Base-by-base conservation (phyloP, 1,140 invertebrate species). In the Trichoplusia ni region DNA sequence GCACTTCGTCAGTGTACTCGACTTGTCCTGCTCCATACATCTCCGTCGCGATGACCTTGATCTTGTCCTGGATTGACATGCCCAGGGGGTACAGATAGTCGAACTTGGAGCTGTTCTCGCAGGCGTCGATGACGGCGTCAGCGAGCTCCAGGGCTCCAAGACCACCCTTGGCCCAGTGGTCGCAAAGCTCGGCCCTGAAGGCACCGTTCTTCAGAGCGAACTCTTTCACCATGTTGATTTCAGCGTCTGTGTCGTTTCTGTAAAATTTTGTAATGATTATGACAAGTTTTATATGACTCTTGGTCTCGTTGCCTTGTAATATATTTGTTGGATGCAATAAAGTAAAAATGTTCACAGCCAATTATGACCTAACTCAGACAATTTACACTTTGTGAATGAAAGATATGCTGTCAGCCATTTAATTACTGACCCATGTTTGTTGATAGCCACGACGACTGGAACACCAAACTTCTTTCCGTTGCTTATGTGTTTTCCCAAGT, bases 1-100 rank as follows among this genome's bases (percentile, higher is more conserved):
- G 68, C 5, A 92, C 93, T 81, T 95, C 93, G 67, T 94, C 92
- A 2, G 93, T 91, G 11, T 98, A 92, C 47, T 96, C 93, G 18
- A 99, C 93, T 44, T 95, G 92, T 44, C 94, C 95, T 42, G 98
- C 98, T n/a, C 98, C 98, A 84, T 99, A 99, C 93, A 99, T 99
- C 86, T 98, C 95, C 68, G 92, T 94, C 0, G 98, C 97, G 79
- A 99, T 98, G 9, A 86, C 95, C 73, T 93, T 92, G 47, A 99
- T 98, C 91, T 99, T 99, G 1, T 97, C 94, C 73, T 95, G 93
- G 29, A 99, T 94, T 14, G 96, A 91, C 11, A 94, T 61, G 69
- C 95, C 86, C 4, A 98, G 83, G n/a, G 96, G 92, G 82, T 99
- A 99, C 0, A 99, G 91, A 75, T 97, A 95, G 72, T 94, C 91